Conservation (phyloP, 2,113 vertebrate genomes). For the Morphnarchus princeps region DNA sequence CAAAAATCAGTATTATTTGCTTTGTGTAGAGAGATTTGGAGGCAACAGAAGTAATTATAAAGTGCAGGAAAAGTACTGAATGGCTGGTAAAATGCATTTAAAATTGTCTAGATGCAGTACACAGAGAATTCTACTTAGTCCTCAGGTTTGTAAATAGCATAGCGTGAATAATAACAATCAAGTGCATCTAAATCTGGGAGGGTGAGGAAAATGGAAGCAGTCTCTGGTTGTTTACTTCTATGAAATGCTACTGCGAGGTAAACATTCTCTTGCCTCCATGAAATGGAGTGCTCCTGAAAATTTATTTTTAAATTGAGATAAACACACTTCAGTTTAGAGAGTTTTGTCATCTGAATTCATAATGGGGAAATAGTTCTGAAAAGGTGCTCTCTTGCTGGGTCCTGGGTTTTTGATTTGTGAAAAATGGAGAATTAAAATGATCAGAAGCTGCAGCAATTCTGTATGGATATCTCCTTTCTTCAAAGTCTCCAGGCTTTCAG, state of each 20-base stretch:
- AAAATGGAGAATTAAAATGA: not conserved
- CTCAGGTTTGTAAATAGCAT: not conserved
- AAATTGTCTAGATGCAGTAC: not conserved
- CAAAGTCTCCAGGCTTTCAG: not conserved
- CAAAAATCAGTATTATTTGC: not conserved
- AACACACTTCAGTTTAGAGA: not conserved
- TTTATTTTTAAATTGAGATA: not conserved
- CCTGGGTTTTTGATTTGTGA: not conserved
- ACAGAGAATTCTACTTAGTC: not conserved
- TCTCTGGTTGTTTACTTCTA: not conserved
- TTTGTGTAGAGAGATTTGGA: slow-evolving; percentile 6
- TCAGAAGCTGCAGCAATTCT: not conserved
- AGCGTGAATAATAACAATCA: slow-evolving; percentile 33
- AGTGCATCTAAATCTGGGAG: not conserved
- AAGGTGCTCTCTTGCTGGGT: not conserved
- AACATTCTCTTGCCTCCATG: not conserved
- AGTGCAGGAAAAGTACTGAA: not conserved
- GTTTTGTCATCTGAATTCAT: not conserved
- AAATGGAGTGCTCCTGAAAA: not conserved
- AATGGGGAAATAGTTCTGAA: not conserved
- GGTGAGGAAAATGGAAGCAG: not conserved
- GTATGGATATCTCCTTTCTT: not conserved
- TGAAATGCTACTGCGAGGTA: not conserved
- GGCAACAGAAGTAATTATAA: slow-evolving; percentile 33
- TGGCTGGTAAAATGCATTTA: not conserved